Conservation (phyloP, 2,888 invertebrate species). For the Listrodromus nycthemerus region DNA sequence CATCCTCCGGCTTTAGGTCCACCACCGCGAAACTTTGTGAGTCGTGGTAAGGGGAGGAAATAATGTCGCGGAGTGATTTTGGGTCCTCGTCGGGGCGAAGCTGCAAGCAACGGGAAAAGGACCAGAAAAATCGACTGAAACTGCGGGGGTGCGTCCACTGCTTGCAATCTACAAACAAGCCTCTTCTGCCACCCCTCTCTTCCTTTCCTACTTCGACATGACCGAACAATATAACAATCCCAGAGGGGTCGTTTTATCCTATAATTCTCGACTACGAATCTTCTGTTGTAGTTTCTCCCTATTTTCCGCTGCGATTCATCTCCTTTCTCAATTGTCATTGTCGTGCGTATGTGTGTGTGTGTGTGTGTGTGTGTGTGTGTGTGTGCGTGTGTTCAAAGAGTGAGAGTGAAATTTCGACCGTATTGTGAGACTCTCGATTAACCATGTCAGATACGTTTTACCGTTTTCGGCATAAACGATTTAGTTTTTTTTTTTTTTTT, state of each 20-base stretch:
- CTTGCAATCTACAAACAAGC: conserved; percentile 58
- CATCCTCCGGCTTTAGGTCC: conserved; percentile 17
- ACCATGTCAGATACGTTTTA: conserved; percentile 22
- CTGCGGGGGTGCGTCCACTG: conserved; percentile 63
- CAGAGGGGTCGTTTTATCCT: conserved; percentile 61
- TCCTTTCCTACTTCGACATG: conserved; percentile 10
- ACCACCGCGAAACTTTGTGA: neutral
- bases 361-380: neutral
- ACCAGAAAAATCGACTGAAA: conserved; percentile 29
- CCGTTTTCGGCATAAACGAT: conserved; percentile 21
- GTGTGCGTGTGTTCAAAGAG: neutral
- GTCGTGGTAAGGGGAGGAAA: neutral
- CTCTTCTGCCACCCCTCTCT: conserved; percentile 10
- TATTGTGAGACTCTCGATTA: conserved; percentile 31
- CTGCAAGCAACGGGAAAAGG: conserved; percentile 23
- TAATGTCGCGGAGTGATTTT: conserved; percentile 35
- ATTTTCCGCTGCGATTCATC: conserved; percentile 60
- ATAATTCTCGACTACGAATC: conserved; percentile 57
- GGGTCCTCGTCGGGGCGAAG: conserved; percentile 20
- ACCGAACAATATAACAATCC: conserved; percentile 57
- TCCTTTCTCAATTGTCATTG: conserved; percentile 52
- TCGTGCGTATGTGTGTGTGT: neutral
- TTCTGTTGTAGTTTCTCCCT: conserved; percentile 49
- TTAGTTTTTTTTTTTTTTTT: neutral
- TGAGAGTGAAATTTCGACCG: conserved; percentile 27